Percentiles rank a stretch among this genome's conserved stretches.
Evolutionary conservation across 2,113 vertebrate genomes (phyloP).

Genomic region (Callaeas wilsoni): DNA sequence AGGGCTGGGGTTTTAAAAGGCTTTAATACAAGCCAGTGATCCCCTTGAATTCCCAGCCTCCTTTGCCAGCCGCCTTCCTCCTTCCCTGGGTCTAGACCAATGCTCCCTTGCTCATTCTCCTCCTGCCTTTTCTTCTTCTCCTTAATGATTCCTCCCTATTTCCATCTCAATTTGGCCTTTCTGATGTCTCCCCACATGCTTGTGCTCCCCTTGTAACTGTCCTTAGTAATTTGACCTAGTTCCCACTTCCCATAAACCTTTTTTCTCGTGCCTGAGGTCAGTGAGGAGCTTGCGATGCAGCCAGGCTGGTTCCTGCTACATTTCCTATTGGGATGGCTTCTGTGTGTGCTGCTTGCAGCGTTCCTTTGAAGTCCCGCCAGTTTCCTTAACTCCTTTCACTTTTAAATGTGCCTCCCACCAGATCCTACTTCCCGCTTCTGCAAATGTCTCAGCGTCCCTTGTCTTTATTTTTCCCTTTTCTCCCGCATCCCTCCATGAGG

Average conservation of each 20-base stretch:
- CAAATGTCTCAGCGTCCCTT: fast-evolving
- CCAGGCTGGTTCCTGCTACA: not conserved
- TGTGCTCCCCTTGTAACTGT: not conserved
- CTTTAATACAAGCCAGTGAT: not conserved
- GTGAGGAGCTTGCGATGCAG: not conserved
- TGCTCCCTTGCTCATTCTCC: not conserved
- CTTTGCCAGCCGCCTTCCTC: not conserved
- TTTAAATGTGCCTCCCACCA: not conserved
- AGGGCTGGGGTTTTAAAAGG: not conserved
- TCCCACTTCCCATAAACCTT: not conserved
- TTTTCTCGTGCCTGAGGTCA: not conserved
- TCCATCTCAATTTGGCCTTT: conserved; percentile 6
- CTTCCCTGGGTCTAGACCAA: not conserved
- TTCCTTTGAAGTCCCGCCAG: conserved; percentile 9
- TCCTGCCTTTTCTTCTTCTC: not conserved
- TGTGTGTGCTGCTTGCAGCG: not conserved
- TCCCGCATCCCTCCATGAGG: fast-evolving
- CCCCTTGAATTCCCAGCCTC: not conserved
- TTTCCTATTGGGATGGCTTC: not conserved
- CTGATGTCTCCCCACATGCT: not conserved
- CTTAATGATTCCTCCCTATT: not conserved
- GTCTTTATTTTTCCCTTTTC: not conserved
- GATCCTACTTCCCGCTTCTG: not conserved
- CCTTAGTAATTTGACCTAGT: conserved; percentile 29
- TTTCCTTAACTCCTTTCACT: not conserved